Evolutionary conservation across 1,140 invertebrate species (phyloP), one percentile per base, ranked within the genome.

Genomic region (Formica exsecta): DNA sequence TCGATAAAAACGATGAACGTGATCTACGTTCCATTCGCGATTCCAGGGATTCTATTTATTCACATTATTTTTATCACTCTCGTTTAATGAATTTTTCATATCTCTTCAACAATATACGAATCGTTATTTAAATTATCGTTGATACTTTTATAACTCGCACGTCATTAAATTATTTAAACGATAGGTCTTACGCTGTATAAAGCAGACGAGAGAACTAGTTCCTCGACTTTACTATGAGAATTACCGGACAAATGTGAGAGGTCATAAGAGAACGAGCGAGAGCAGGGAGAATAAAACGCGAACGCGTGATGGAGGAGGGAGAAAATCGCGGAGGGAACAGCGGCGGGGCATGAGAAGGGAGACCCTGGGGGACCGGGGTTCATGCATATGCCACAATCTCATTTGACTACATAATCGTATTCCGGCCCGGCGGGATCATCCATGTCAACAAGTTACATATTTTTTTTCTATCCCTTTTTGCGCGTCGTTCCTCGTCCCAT

Each of bases 381-480:
- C 94, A 95, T 95, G 93, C 95, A 95, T 95, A 95, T 95, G 94
- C 94, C 94, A 95, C 93, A 95, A 95, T 95, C 94, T 95, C 95
- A 95, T 95, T 95, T 95, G 95, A 95, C 95, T 95, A 92, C 93
- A 93, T 95, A 95, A 95, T 95, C 93, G 93, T 91, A 93, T 94
- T 93, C 89, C 85, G 91, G 88, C 91, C 94, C 91, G 86, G 75
- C 87, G 94, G 93, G 93, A 94, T 94, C 90, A 71, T 89, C 92
- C 92, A 91, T 94, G 94, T 95, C 94, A 95, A 95, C 94, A 95
- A 95, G 94, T 95, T 94, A 95, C 93, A 93, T 92, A 94, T 93
- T 92, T 94, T 66, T 83, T 93, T 92, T 86, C 89, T 29, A 79
- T 71, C 48, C 59, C n/a, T 77, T 90, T 89, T 91, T 85, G 36